Conservation (phyloP, 1,140 invertebrate genomes). For the Brachionus rotundiformis region DNA sequence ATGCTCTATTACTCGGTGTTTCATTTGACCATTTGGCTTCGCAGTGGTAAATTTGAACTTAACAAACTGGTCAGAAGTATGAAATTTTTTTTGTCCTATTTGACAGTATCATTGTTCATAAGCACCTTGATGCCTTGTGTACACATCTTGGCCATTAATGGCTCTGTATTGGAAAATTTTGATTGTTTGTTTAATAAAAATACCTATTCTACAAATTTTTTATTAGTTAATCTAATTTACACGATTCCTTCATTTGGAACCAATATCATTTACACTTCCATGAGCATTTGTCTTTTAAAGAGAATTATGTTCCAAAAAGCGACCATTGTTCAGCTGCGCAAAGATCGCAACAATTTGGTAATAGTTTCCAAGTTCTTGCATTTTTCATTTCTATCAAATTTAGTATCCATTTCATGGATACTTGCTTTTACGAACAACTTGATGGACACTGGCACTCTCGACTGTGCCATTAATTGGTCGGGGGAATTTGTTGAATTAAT, state of each 20-base stretch:
- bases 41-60: not conserved
- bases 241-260: not conserved
- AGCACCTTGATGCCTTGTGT: not conserved
- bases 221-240: not conserved
- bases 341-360: not conserved
- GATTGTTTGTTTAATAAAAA: not conserved
- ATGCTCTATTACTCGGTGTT: not conserved
- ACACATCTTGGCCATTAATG: not conserved
- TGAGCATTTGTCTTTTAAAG: not conserved
- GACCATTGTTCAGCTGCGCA: not conserved
- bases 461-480: not conserved
- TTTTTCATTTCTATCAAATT: not conserved
- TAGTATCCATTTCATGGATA: not conserved
- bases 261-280: not conserved
- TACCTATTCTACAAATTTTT: not conserved
- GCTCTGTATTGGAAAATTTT: not conserved
- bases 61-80: not conserved
- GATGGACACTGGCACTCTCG: not conserved
- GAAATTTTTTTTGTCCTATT: not conserved
- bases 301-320: not conserved
- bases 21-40: not conserved
- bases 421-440: not conserved
- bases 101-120: not conserved
- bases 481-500: not conserved
- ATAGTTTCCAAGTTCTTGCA: not conserved